Evolutionary conservation across 2,797 vertebrate genomes (phyloP), one percentile per base, ranked within the genome.

Genomic region (Rhynchotus rufescens): DNA sequence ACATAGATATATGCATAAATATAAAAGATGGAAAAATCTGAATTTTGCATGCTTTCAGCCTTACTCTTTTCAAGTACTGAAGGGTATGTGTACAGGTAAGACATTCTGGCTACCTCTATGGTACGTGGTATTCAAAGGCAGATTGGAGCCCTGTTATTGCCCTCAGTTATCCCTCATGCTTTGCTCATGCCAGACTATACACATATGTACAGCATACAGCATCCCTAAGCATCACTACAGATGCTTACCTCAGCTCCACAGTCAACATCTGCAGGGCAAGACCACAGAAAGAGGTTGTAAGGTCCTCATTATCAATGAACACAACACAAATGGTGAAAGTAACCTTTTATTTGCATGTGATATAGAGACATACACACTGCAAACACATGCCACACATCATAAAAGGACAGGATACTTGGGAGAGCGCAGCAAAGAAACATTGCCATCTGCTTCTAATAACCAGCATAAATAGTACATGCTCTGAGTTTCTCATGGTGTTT

Each of bases 321-420:
- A 95, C 96, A 95, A 97, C 95, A 96, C 96, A 97, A 97, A 97
- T 96, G 96, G 96, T 97, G 96, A 97, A 97, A 97, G 96, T 97
- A 96, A 95, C 96, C 94, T 97, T 96, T 96, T 97, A 96, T 97
- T 97, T 97, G 90, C 96, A 94, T 96, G 94, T 95, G 96, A 96
- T 96, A 90, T 84, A 89, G 93, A 96, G 92, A 93, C 94, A 90
- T 95, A 95, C 88, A 94, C 95, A 93, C 95, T 97, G 95, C 95
- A 97, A 96, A 96, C 96, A 97, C 95, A 97, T 97, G 96, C 95
- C 94, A 96, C 96, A 96, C 96, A 95, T 96, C 95, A 97, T 96
- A 97, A 97, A 97, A 97, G 96, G 96, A 96, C 93, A 96, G 96
- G 96, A 96, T 93, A 94, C 94, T 96, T 96, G 93, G 94, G 96